These are phyloP conservation scores for Sinosuthora webbiana DNA, from an alignment of 2,113 vertebrate species.

Conservation along the genomic window DNA sequence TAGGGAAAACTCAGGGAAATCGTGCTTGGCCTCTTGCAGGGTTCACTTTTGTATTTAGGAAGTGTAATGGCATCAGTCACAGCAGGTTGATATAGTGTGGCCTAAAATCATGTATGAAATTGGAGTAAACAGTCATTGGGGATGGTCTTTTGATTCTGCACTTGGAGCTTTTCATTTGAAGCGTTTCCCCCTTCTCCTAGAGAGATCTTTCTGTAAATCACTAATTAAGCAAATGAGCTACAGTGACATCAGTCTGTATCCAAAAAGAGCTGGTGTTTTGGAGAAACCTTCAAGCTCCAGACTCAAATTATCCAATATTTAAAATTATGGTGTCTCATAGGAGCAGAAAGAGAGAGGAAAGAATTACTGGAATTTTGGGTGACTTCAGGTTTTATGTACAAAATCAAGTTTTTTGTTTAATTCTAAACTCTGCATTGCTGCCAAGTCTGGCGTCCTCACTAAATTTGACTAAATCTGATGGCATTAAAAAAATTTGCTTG, in stretches of 20 bases:
- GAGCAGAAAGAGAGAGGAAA: background rate
- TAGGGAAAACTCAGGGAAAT: background rate
- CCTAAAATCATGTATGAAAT: background rate
- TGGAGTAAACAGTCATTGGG: background rate
- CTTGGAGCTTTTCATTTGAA: background rate
- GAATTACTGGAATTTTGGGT: background rate
- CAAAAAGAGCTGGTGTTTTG: background rate
- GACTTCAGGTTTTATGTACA: background rate
- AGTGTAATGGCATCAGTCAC: background rate
- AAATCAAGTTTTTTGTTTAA: background rate
- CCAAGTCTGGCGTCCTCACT: background rate
- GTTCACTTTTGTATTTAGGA: background rate
- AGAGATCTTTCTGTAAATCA: background rate
- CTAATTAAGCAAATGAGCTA: constrained; percentile 36
- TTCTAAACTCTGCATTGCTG: background rate
- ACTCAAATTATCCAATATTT: background rate
- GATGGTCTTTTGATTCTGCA: background rate
- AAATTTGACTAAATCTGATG: background rate
- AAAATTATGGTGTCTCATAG: background rate
- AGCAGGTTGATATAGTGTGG: background rate
- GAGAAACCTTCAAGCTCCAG: background rate
- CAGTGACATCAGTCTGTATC: background rate
- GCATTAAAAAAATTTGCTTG: background rate
- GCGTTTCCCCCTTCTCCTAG: background rate
- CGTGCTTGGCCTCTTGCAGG: background rate